These are phyloP conservation scores for Hypselothyrea guttata DNA, from an alignment of 2,888 invertebrate genomes.

Conservation along the genomic window DNA sequence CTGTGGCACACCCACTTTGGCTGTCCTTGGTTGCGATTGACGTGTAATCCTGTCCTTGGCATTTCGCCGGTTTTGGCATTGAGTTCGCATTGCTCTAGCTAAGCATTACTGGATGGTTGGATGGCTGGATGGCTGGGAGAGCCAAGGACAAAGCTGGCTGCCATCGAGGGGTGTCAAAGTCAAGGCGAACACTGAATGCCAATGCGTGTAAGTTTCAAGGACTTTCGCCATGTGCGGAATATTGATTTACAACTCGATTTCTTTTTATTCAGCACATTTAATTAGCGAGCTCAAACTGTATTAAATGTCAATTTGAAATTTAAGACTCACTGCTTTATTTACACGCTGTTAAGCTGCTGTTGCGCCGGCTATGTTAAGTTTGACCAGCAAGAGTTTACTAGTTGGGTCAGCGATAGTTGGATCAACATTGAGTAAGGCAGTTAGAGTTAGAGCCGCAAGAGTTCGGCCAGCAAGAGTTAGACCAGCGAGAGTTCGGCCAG, in stretches of 20 bases:
- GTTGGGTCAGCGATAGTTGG: too few species aligned
- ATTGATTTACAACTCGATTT: slow-evolving; percentile 62
- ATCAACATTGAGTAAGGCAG: too few species aligned
- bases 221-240: slow-evolving; percentile 48
- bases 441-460: too few species aligned
- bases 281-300: slow-evolving; percentile 59
- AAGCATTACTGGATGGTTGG: too few species aligned
- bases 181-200: slow-evolving; percentile 66
- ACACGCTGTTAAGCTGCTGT: too few species aligned
- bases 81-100: too few species aligned
- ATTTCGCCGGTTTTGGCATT: slow-evolving; percentile 34
- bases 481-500: too few species aligned
- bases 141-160: slow-evolving; percentile 61
- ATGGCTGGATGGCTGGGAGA: too few species aligned
- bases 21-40: slow-evolving; percentile 67
- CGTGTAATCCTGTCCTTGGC: slow-evolving; percentile 63
- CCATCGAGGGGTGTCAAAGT: slow-evolving; percentile 64
- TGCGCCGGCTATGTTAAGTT: too few species aligned
- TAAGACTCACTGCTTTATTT: neutral
- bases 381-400: too few species aligned
- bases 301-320: slow-evolving; percentile 6
- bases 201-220: slow-evolving; percentile 59
- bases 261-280: slow-evolving; percentile 64
- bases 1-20: slow-evolving; percentile 36
- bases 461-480: too few species aligned